A percentile compares a stretch with the other conserved stretches of the same genome.
Evolutionary conservation across 2,797 vertebrate species (phyloP).

Genomic region (Artibeus lituratus): DNA sequence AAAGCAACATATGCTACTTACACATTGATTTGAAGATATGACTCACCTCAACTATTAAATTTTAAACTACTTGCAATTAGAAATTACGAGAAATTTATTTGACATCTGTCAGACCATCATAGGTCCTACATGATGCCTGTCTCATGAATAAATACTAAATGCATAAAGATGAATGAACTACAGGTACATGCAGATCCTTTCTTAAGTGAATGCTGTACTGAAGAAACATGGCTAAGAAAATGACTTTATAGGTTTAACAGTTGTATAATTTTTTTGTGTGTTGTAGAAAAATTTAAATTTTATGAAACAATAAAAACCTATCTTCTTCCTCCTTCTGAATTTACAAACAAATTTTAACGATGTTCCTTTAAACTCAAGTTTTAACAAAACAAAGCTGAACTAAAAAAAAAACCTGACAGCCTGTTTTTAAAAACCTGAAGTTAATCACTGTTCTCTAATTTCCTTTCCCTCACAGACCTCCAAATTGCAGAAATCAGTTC

Average conservation of each 20-base stretch:
- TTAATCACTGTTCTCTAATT: slow-evolving; percentile 52
- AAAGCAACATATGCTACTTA: background rate
- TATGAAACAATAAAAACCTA: background rate
- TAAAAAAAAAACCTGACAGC: background rate
- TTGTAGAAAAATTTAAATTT: background rate
- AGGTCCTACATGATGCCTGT: background rate
- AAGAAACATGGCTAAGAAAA: background rate
- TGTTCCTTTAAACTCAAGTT: slow-evolving; percentile 34
- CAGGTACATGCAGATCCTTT: background rate
- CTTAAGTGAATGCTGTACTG: background rate
- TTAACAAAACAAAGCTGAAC: background rate
- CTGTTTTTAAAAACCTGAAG: slow-evolving; percentile 53
- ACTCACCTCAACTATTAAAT: background rate
- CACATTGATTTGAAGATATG: background rate
- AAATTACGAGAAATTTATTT: background rate
- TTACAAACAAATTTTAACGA: background rate
- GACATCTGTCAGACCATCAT: background rate
- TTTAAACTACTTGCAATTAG: background rate
- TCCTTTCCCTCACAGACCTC: slow-evolving; percentile 26
- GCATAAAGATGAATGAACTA: background rate
- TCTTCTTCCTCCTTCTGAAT: slow-evolving; percentile 11
- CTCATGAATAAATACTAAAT: background rate
- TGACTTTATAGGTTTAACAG: background rate
- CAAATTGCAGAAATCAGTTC: slow-evolving; percentile 50
- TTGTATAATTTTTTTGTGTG: background rate